Conservation (phyloP, 2,888 invertebrate genomes). For the Phyllotreta cruciferae region DNA sequence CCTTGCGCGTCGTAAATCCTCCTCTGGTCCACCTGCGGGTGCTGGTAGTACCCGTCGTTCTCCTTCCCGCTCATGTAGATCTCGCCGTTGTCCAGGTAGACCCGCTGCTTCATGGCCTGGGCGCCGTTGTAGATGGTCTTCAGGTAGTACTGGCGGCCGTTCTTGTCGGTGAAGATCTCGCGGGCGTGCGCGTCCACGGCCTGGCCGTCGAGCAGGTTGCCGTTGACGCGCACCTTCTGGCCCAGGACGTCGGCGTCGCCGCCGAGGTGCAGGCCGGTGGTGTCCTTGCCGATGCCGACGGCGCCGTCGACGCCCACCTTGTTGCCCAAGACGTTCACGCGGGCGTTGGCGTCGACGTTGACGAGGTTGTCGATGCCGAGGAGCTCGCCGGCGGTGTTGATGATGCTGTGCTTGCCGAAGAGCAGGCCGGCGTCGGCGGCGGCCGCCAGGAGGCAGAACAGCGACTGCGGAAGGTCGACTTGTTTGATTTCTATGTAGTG, state of each 20-base stretch:
- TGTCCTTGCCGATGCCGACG: slow-evolving; percentile 7
- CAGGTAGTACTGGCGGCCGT: slow-evolving; percentile 1
- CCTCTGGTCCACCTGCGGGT: background rate
- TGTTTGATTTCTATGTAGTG: no score
- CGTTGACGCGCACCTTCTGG: slow-evolving; percentile 11
- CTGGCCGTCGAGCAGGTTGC: slow-evolving; percentile 8
- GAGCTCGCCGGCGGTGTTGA: background rate
- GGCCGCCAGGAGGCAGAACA: background rate
- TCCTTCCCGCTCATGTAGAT: background rate
- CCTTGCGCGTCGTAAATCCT: no score
- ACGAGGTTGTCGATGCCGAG: slow-evolving; percentile 8
- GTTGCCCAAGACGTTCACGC: slow-evolving; percentile 3
- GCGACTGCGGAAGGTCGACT: background rate
- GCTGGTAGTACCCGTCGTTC: background rate
- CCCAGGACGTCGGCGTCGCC: slow-evolving; percentile 20
- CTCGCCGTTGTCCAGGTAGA: slow-evolving; percentile 6
- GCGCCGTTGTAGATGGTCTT: background rate
- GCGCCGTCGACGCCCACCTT: slow-evolving; percentile 12
- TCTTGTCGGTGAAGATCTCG: slow-evolving; percentile 6
- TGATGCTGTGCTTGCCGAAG: background rate
- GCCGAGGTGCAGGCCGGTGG: slow-evolving; percentile 4
- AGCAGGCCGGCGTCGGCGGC: slow-evolving; percentile 1
- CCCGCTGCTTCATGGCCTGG: background rate
- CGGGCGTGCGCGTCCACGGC: background rate
- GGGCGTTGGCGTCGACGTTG: slow-evolving; percentile 12